phyloP scores from a whole-genome alignment of 2,888 invertebrate species.

The Aphelenchoides bicaudatus region DNA sequence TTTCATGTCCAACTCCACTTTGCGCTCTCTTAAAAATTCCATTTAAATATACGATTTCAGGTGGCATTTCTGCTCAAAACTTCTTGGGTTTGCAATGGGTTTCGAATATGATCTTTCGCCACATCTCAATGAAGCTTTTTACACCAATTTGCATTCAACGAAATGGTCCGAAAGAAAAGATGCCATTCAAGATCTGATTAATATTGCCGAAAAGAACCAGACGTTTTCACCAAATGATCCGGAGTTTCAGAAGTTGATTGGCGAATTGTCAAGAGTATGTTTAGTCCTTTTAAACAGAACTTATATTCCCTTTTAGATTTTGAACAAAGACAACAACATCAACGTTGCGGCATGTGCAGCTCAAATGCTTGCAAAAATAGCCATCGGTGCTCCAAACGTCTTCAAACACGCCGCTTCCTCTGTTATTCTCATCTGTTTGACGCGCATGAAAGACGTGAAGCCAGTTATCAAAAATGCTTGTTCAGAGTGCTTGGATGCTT shows the following conservation, averaged over 20 bases:
- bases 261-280: slow-evolving; percentile 76
- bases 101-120: slow-evolving; percentile 73
- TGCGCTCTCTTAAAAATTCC: no score
- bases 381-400: slow-evolving; percentile 78
- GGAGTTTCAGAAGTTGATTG: slow-evolving; percentile 73
- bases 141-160: slow-evolving; percentile 85
- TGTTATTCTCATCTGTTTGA: slow-evolving; percentile 69
- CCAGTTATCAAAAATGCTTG: slow-evolving; percentile 79
- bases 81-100: no score
- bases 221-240: slow-evolving; percentile 73
- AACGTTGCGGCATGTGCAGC: slow-evolving; percentile 79
- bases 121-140: slow-evolving; percentile 89
- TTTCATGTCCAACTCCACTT: no score
- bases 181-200: slow-evolving; percentile 76
- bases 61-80: no score
- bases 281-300: neutral
- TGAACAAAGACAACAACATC: slow-evolving; percentile 91
- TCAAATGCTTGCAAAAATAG: slow-evolving; percentile 77
- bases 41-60: no score
- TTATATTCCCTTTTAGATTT: slow-evolving; percentile 54
- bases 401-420: slow-evolving; percentile 75
- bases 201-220: slow-evolving; percentile 70
- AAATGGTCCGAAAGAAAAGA: slow-evolving; percentile 68
- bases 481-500: slow-evolving; percentile 69
- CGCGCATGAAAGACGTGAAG: slow-evolving; percentile 67